phyloP scores from a whole-genome alignment of 2,797 vertebrate genomes.

The Fringilla coelebs region DNA sequence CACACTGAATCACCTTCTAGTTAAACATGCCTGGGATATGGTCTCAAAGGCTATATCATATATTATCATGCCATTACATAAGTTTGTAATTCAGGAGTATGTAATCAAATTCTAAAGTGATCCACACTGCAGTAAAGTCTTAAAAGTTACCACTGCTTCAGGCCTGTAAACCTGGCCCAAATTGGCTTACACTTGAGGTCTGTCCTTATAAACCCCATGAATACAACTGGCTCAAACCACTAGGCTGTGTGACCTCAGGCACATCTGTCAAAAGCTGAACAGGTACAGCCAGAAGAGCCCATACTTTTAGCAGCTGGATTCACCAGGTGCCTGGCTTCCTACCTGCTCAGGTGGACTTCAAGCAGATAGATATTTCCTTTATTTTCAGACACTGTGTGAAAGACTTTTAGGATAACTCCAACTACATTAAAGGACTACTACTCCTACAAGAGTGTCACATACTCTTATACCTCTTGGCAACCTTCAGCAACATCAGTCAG shows the following conservation, averaged over 20 bases:
- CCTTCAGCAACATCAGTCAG: background rate
- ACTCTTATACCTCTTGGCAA: background rate
- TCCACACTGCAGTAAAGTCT: background rate
- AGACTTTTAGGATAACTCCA: background rate
- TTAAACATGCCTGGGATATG: background rate
- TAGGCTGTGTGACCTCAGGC: background rate
- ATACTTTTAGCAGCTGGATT: background rate
- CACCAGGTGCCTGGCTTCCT: background rate
- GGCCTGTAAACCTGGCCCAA: background rate
- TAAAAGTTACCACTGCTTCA: background rate
- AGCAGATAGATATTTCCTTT: background rate
- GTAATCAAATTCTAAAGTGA: background rate
- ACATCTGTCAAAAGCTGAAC: background rate
- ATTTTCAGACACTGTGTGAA: background rate
- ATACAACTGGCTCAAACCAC: background rate
- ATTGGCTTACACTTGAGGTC: background rate
- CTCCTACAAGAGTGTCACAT: background rate
- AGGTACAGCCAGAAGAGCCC: background rate
- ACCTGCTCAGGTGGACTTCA: background rate
- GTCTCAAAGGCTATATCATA: background rate
- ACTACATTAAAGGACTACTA: background rate
- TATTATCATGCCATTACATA: background rate
- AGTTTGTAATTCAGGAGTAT: background rate
- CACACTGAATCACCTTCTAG: background rate
- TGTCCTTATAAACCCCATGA: background rate